phyloP scores from a whole-genome alignment of 2,113 vertebrate genomes.

The Fulica atra region DNA sequence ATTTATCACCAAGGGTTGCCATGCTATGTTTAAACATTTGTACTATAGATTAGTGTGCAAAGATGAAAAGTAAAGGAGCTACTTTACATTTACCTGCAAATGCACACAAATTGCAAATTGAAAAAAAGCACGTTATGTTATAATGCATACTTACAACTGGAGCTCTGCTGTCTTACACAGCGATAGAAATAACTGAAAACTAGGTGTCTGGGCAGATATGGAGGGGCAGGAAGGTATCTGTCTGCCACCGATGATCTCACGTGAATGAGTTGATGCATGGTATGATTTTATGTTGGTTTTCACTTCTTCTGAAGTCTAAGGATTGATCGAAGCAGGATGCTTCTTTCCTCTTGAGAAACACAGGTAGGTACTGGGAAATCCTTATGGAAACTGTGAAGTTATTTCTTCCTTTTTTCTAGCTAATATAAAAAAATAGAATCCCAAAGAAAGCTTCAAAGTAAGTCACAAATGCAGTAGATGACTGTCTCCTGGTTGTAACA shows the following conservation, averaged over 20 bases:
- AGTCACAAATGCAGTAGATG: neutral
- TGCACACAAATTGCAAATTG: neutral
- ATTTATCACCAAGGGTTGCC: conserved; percentile 73
- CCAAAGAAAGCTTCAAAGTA: neutral
- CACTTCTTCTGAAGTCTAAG: neutral
- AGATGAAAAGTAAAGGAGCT: conserved; percentile 61
- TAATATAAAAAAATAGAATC: neutral
- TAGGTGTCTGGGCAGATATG: neutral
- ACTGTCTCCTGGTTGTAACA: neutral
- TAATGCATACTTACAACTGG: neutral
- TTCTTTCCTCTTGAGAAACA: neutral
- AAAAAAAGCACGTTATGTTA: neutral
- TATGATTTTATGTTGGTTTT: neutral
- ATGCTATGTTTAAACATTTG: conserved; percentile 73
- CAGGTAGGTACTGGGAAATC: neutral
- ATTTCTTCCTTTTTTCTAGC: neutral
- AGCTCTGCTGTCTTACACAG: neutral
- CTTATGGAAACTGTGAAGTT: neutral
- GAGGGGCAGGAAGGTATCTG: neutral
- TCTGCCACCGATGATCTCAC: accelerated
- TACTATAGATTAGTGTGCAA: conserved; percentile 70
- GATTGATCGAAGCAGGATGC: neutral
- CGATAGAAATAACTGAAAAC: conserved; percentile 7
- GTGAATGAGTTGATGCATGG: neutral
- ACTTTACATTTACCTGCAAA: neutral